Evolutionary conservation across 2,797 vertebrate species (phyloP).

Genomic region (Pteropus rufus): DNA sequence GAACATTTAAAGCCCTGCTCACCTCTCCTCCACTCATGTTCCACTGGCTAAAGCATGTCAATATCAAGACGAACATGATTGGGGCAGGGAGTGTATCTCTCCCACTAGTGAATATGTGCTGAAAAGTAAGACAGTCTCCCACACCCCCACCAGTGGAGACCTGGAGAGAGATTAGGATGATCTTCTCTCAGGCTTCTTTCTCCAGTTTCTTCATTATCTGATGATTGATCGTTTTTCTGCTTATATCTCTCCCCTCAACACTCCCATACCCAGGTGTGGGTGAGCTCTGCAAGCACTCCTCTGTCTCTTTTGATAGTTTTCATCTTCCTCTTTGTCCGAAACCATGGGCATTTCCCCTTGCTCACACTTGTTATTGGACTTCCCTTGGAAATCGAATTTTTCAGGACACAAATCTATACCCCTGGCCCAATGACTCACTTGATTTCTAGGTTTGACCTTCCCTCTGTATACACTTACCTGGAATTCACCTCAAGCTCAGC

Average conservation of each 20-base stretch:
- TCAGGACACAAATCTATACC: not conserved
- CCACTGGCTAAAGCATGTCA: not conserved
- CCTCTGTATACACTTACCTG: not conserved
- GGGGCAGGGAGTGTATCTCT: not conserved
- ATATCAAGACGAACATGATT: fast-evolving
- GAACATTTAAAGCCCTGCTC: not conserved
- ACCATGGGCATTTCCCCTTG: not conserved
- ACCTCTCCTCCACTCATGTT: not conserved
- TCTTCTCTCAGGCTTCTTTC: not conserved
- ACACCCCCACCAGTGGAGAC: fast-evolving
- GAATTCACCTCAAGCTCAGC: not conserved
- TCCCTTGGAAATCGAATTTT: not conserved
- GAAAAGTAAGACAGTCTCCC: not conserved
- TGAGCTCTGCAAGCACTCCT: not conserved
- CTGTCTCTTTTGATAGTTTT: fast-evolving
- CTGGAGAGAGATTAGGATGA: not conserved
- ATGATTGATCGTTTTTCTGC: not conserved
- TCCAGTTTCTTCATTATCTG: not conserved
- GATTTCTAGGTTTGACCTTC: not conserved
- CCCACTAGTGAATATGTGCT: fast-evolving
- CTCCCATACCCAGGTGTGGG: not conserved
- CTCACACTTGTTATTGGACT: not conserved
- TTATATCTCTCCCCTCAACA: not conserved
- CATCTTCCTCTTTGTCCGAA: not conserved
- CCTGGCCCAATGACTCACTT: not conserved